phyloP scores from a whole-genome alignment of 2,113 vertebrate species.

The Nannospalax galili region DNA sequence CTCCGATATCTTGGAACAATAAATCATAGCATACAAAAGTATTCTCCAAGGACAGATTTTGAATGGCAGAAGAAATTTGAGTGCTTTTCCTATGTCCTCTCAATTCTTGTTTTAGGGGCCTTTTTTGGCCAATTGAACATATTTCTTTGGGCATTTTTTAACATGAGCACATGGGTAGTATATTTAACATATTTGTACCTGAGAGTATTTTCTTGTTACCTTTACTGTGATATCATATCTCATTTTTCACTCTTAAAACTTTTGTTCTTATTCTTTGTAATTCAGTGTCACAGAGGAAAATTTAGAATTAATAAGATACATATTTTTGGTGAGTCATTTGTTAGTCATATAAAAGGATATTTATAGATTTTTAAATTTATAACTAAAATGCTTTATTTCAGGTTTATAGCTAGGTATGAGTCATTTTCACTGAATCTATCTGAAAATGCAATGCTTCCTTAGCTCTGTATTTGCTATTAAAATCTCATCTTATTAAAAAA shows the following conservation, averaged over 20 bases:
- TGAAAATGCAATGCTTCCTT: background rate
- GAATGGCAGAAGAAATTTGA: background rate
- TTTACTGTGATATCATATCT: background rate
- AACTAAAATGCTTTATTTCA: background rate
- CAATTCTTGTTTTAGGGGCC: background rate
- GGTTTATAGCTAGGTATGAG: background rate
- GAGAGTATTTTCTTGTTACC: background rate
- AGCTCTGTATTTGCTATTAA: background rate
- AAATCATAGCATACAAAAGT: background rate
- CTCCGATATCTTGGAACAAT: background rate
- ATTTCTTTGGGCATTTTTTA: background rate
- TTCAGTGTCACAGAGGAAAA: background rate
- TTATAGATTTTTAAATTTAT: background rate
- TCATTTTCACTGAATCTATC: background rate
- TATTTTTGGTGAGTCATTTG: background rate
- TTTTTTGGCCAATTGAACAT: background rate
- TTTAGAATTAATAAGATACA: background rate
- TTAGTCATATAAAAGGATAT: background rate
- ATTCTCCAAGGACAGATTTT: background rate
- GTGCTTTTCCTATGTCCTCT: background rate
- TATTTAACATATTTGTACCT: background rate
- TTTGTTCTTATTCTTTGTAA: background rate
- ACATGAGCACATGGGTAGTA: too few species aligned
- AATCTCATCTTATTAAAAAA: background rate
- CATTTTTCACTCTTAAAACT: background rate